phyloP scores from a whole-genome alignment of 2,888 invertebrate species.

The Dynastes hyllus region DNA sequence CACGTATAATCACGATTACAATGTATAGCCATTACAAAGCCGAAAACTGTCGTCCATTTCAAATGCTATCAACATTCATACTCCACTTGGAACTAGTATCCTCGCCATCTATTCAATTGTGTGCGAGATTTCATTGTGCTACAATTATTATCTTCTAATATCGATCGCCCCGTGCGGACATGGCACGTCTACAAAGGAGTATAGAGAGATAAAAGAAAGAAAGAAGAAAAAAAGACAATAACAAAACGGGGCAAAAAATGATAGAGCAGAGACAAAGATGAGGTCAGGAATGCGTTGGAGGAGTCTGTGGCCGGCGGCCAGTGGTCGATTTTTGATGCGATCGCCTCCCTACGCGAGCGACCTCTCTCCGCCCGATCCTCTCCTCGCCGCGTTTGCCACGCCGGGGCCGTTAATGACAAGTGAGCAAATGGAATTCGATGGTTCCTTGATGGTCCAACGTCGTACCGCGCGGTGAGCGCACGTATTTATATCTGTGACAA shows the following conservation, averaged over 20 bases:
- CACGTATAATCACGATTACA: no score
- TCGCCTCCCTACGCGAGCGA: constrained; percentile 51
- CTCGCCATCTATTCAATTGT: constrained; percentile 6
- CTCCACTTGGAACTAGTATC: neutral
- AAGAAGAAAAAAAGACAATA: neutral
- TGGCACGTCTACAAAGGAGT: neutral
- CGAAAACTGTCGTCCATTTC: neutral
- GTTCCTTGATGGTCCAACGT: constrained; percentile 61
- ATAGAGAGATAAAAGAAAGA: constrained; percentile 5
- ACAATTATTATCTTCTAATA: constrained; percentile 34
- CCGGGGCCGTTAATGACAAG: constrained; percentile 62
- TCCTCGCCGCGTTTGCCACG: constrained; percentile 47
- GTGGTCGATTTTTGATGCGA: constrained; percentile 48
- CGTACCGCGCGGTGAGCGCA: constrained; percentile 36
- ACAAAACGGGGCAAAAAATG: constrained; percentile 11
- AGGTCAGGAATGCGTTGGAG: constrained; percentile 39
- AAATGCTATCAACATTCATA: neutral
- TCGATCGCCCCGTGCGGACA: constrained; percentile 18
- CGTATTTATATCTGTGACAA: constrained; percentile 69
- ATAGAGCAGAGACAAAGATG: constrained; percentile 36
- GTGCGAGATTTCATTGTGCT: constrained; percentile 22
- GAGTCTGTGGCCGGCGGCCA: constrained; percentile 38
- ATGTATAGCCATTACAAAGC: no score
- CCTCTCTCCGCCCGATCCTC: constrained; percentile 54
- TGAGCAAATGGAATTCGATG: constrained; percentile 68